Evolutionary conservation across 23 tunicate species (phyloP), one percentile per base, ranked within the genome.

Genomic region (Aplidium turbinatum): DNA sequence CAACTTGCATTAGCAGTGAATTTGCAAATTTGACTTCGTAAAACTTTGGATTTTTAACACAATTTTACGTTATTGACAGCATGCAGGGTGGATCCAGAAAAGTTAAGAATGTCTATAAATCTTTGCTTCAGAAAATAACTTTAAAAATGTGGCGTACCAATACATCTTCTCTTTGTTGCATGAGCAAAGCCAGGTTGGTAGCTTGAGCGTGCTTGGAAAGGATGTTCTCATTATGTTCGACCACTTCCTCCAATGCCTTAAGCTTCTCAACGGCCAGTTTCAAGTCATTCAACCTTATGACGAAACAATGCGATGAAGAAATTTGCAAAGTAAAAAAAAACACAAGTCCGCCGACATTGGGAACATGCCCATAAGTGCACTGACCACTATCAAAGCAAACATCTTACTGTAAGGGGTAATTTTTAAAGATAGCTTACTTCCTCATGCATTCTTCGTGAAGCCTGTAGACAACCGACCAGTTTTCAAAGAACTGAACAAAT

Each of bases 381-480:
- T n/a, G n/a, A n/a, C n/a, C n/a, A n/a, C n/a, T n/a, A n/a, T n/a
- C n/a, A n/a, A n/a, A n/a, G n/a, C n/a, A n/a, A n/a, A n/a, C n/a
- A n/a, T n/a, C n/a, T n/a, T n/a, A n/a, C n/a, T n/a, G n/a, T n/a
- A n/a, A n/a, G n/a, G n/a, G n/a, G n/a, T n/a, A n/a, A n/a, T n/a
- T n/a, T n/a, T n/a, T n/a, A n/a, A n/a, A n/a, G n/a, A n/a, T n/a
- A 54, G 4, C 36, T 70, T 70, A 70, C 76, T 47, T 70, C 29
- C 29, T 47, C 58, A 47, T n/a, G 30, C 76, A 48, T 22, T 70
- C 58, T 70, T 70, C 76, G 23, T 70, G 58, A 20, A 70, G 58
- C 4, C 58, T 32, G 19, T 28, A 13, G 46, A 70, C 76, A 13
- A 47, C n/a, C 29, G 47, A 38, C 76, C 76, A 70, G 33, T 70